Percentiles rank a stretch among this genome's conserved stretches.
Conservation (phyloP, 1,140 invertebrate species). For the Coptotermes formosanus region DNA sequence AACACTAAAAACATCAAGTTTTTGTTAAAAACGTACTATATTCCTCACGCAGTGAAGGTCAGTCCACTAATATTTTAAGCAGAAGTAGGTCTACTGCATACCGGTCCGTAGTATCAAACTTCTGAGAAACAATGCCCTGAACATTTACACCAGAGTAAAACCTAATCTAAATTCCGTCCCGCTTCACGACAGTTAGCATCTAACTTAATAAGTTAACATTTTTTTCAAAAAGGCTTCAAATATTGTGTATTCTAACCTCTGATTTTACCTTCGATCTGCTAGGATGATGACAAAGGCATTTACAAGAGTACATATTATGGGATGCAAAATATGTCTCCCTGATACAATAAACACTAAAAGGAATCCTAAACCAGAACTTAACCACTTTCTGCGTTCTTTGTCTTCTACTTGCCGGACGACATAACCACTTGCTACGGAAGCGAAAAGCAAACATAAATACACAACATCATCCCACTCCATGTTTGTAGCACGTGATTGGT, state of each 20-base stretch:
- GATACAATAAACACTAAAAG: constrained; percentile 30
- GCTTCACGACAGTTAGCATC: too few relatives aligned
- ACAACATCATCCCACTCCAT: constrained; percentile 32
- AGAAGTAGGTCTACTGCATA: too few relatives aligned
- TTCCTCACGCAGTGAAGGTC: too few relatives aligned
- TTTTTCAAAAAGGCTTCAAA: too few relatives aligned
- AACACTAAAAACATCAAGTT: too few relatives aligned
- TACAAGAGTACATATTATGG: constrained; percentile 27
- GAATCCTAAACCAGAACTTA: constrained; percentile 24
- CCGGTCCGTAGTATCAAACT: too few relatives aligned
- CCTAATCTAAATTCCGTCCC: too few relatives aligned
- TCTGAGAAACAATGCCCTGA: too few relatives aligned
- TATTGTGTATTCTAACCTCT: neutral
- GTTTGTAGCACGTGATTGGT: neutral
- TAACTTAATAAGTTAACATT: too few relatives aligned
- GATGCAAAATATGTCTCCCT: constrained; percentile 30
- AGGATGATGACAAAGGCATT: constrained; percentile 26
- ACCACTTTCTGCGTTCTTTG: constrained; percentile 32
- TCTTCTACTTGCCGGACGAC: constrained; percentile 23
- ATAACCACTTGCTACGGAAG: constrained; percentile 22
- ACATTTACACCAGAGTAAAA: too few relatives aligned
- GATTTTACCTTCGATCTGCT: constrained; percentile 23
- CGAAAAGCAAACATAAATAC: constrained; percentile 23
- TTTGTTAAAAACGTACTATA: too few relatives aligned
- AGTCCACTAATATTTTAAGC: too few relatives aligned